Evolutionary conservation across 2,888 invertebrate genomes (phyloP), one percentile per base, ranked within the genome.

Genomic region (Kryphioiulus occultus): DNA sequence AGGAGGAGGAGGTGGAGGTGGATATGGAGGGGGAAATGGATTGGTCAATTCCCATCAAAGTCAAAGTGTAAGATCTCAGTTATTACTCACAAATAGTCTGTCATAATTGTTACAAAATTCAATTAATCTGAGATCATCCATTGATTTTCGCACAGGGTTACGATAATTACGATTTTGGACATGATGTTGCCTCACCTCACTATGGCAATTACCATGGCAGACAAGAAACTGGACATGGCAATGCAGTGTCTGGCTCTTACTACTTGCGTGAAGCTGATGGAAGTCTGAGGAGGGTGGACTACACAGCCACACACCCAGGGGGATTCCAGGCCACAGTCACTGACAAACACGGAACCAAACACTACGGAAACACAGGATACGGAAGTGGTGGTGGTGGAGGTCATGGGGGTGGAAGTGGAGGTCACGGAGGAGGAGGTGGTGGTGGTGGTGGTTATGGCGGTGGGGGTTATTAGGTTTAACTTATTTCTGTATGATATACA

Each of bases 181-280:
- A 88, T 26, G 88, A 86, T 86, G 86, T 88, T 7, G 30, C 82
- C 4, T 82, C 82, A 15, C 88, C 88, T 15, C 86, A 88, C 39
- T 88, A 88, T 44, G 86, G 86, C 22, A 88, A 88, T 86, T 86
- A 83, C 19, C 88, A 88, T 26, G 88, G 88, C 17, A 86, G 88
- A 30, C 86, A 86, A 85, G 87, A 87, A 68, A 53, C 85, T 39
- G 87, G 85, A 19, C 32, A 35, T 53, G 87, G 87, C 32, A 84
- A 88, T 83, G 19, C 88, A 82, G 88, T 88, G 42, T 39, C 32
- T 9, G 88, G 88, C 12, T 26, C 83, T 53, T 88, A 88, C 26
- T 88, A 88, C 53, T 42, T 88, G 22, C 30, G 17, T 2, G 88
- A 88, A 35, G 88, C 88, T 47, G 88, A 88, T 83, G 88, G 88